Base-by-base conservation (phyloP, 2,888 invertebrate species). In the Nemurella pictetii region DNA sequence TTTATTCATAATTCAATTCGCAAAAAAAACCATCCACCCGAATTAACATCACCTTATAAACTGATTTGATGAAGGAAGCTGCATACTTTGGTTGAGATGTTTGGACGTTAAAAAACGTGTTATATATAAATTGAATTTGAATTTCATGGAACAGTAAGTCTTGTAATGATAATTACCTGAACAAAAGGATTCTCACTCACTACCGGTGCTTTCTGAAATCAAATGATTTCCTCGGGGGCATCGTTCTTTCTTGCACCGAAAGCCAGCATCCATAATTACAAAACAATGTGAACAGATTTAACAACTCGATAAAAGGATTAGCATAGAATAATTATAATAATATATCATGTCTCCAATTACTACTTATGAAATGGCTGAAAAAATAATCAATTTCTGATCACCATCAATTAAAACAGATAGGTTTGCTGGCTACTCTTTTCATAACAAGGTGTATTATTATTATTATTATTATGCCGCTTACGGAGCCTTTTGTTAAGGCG, bases 1-100 rank as follows among this genome's bases (percentile, higher is more conserved):
- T 27, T 29, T 84, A 73, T 84, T 85, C 85, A 80, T 85, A 85
- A 85, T 75, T 82, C 82, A 85, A 82, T 75, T 81, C 81, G 83
- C 55, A 83, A 30, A 30, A 80, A 80, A 35, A 26, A 26, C 35
- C 15, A 80, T 32, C 32, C 32, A 30, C n/a, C 35, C 25, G 28
- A 83, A 83, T 77, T 32, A 75, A 77, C 55, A 55, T 55, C 9
- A 55, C 20, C 55, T 55, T 55, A 55, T 7, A 25, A 84, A 25
- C 26, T 84, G 20, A 84, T 77, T 35, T 83, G n/a, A 55, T 32
- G 77, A 74, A 84, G 84, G 55, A 84, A 30, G 36, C 78, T 75
- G 78, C 78, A n/a, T 83, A 84, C 78, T 84, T 55, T 77, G 32
- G 30, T 77, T 30, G 28, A 84, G 36, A 84, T 30, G 75, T 28